Conservation (phyloP, 2,113 vertebrate species). For the Recurvirostra avosetta region DNA sequence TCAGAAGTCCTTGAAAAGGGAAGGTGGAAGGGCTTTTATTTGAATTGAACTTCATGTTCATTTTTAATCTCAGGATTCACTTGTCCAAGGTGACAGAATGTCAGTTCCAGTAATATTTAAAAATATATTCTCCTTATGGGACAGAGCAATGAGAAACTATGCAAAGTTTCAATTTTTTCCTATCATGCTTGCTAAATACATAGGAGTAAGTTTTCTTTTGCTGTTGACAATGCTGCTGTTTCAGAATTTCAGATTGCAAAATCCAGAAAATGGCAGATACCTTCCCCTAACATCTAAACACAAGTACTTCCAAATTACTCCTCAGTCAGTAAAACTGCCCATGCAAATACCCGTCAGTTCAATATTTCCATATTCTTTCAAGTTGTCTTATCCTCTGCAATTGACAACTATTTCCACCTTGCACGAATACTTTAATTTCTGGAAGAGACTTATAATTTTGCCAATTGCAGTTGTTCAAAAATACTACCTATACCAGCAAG, state of each 20-base stretch:
- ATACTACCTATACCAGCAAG: not conserved
- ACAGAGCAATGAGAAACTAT: not conserved
- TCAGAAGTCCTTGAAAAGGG: no score
- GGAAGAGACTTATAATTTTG: not conserved
- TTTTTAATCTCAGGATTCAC: no score
- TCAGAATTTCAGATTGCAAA: not conserved
- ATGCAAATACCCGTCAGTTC: not conserved
- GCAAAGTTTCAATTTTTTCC: not conserved
- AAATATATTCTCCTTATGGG: not conserved
- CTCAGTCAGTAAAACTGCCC: not conserved
- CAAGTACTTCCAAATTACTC: not conserved
- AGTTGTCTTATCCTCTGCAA: not conserved
- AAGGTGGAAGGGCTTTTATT: no score
- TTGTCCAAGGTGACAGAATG: no score
- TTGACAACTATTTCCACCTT: not conserved
- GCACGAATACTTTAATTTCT: not conserved
- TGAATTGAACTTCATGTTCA: no score
- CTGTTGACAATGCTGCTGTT: not conserved
- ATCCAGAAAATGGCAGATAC: not conserved
- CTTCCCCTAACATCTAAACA: not conserved
- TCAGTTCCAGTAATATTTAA: not conserved
- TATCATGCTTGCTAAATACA: not conserved
- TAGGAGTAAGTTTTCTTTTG: not conserved
- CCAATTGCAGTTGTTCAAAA: not conserved
- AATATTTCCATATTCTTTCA: not conserved